A percentile compares a stretch with the other conserved stretches of the same genome.
These are phyloP conservation scores for Callorhinus ursinus DNA, from an alignment of 2,113 vertebrate species.

Conservation along the genomic window DNA sequence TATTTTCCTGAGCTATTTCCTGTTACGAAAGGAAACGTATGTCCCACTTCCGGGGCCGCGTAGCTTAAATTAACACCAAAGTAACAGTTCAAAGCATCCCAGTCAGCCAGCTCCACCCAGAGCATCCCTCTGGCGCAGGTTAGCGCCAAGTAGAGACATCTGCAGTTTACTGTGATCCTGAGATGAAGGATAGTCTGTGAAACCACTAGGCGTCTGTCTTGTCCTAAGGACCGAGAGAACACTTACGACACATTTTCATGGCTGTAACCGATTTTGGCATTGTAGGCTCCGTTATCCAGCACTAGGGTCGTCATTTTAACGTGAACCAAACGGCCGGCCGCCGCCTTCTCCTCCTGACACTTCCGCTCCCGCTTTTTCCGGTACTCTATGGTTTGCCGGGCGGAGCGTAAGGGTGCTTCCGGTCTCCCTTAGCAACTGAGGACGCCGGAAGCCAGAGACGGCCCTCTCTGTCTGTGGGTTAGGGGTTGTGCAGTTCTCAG, in stretches of 20 bases:
- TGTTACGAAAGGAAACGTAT: background rate
- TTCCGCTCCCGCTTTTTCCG: constrained; percentile 27
- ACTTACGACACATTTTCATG: constrained; percentile 92
- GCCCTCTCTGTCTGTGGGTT: rapidly evolving
- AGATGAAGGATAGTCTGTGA: background rate
- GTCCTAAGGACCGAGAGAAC: background rate
- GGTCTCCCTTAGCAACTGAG: constrained; percentile 62
- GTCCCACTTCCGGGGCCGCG: background rate
- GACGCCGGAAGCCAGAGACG: constrained; percentile 37
- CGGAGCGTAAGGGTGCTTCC: background rate
- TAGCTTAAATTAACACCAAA: background rate
- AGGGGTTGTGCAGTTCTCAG: rapidly evolving
- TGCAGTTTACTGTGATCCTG: background rate
- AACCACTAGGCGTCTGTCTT: rapidly evolving
- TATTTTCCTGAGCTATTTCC: background rate
- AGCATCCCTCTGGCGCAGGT: background rate
- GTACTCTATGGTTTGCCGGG: background rate
- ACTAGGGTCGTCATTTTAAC: constrained; percentile 93
- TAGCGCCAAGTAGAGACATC: background rate
- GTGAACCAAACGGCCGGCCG: rapidly evolving
- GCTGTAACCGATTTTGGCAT: constrained; percentile 96
- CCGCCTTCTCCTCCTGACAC: rapidly evolving
- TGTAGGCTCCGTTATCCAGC: constrained; percentile 96
- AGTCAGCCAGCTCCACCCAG: background rate
- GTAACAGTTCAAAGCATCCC: background rate